phyloP scores from a whole-genome alignment of 2,113 vertebrate species.

The Synchiropus splendidus region DNA sequence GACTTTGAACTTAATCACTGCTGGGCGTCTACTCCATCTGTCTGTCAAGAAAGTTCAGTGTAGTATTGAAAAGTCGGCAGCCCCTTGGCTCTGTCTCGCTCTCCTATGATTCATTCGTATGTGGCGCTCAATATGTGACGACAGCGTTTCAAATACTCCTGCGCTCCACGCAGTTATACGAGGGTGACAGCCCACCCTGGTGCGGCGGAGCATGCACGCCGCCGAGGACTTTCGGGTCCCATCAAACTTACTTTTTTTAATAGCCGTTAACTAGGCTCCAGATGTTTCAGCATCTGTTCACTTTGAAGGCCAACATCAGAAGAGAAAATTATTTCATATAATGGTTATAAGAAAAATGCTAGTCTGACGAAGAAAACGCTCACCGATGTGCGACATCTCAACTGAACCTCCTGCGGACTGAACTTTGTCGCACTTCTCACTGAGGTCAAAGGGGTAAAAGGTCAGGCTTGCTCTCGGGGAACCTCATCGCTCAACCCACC shows the following conservation, averaged over 20 bases:
- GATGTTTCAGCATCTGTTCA: constrained; percentile 65
- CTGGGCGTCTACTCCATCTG: constrained; percentile 27
- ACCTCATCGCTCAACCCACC: constrained; percentile 24
- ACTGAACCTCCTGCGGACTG: constrained; percentile 15
- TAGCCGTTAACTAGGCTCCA: constrained; percentile 61
- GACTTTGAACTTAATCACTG: constrained; percentile 37
- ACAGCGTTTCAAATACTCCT: constrained; percentile 28
- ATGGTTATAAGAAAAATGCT: constrained; percentile 50
- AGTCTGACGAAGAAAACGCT: constrained; percentile 23
- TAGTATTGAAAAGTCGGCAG: constrained; percentile 14
- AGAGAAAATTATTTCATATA: constrained; percentile 59
- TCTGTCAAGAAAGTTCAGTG: constrained; percentile 37
- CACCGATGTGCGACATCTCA: constrained; percentile 14
- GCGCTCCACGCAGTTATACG: constrained; percentile 33
- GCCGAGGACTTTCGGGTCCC: constrained; percentile 50
- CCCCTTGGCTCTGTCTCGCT: constrained; percentile 2
- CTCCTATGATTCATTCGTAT: constrained; percentile 20
- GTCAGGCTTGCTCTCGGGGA: constrained; percentile 9
- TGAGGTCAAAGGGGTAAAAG: constrained; percentile 23
- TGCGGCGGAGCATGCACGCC: constrained; percentile 28
- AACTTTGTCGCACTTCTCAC: constrained; percentile 15
- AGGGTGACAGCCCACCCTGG: constrained; percentile 47
- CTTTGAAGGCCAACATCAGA: constrained; percentile 65
- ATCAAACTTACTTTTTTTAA: constrained; percentile 61
- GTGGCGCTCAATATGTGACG: constrained; percentile 10